Evolutionary conservation across 2,113 vertebrate species (phyloP).

Genomic region (Cryptotis parvus): DNA sequence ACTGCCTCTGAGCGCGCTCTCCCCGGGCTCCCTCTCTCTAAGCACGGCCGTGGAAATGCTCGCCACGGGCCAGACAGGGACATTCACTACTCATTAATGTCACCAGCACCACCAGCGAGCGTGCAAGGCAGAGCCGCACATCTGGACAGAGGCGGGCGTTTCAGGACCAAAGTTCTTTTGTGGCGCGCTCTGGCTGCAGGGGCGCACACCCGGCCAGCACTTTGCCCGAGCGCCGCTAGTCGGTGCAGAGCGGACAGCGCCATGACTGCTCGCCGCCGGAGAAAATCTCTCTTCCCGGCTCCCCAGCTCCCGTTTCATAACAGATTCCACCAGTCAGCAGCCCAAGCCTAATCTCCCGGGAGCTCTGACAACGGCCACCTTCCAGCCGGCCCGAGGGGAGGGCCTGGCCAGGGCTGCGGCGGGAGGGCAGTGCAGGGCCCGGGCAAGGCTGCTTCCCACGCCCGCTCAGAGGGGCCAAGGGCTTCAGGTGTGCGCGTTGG

Average conservation of each 20-base stretch:
- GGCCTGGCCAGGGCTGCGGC: background rate
- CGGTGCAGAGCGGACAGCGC: slow-evolving; percentile 50
- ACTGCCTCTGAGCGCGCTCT: slow-evolving; percentile 65
- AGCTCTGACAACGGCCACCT: background rate
- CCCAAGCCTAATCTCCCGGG: background rate
- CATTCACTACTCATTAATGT: slow-evolving; percentile 71
- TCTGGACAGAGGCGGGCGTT: too few species aligned
- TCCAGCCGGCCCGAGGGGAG: background rate
- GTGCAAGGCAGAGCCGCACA: too few species aligned
- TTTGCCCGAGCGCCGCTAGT: slow-evolving; percentile 74
- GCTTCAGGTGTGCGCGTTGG: background rate
- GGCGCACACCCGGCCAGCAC: slow-evolving; percentile 54
- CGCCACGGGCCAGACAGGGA: slow-evolving; percentile 53
- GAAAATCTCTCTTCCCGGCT: background rate
- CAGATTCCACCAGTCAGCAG: background rate
- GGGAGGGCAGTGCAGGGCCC: background rate
- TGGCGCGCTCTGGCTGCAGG: too few species aligned
- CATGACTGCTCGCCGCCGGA: slow-evolving; percentile 38
- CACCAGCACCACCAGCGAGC: slow-evolving; percentile 55
- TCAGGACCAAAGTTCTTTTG: too few species aligned
- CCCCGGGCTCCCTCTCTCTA: background rate
- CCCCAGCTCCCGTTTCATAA: background rate
- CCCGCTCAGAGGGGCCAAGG: background rate
- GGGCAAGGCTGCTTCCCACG: background rate
- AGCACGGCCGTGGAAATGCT: slow-evolving; percentile 71